These are phyloP conservation scores for Hypanus sabinus DNA, from an alignment of 2,113 vertebrate species.

Conservation along the genomic window DNA sequence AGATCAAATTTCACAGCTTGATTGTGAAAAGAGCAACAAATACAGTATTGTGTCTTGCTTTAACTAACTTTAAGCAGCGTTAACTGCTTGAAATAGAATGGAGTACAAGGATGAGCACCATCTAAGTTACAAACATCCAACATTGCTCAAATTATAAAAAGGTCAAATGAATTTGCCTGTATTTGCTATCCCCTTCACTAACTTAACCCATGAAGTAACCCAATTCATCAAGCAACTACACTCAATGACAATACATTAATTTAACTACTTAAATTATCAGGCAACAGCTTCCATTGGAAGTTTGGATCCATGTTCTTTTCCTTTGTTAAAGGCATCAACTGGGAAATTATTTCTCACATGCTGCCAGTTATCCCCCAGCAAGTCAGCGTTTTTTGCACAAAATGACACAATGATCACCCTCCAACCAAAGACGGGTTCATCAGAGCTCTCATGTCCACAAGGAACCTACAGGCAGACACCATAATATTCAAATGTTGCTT, in stretches of 20 bases:
- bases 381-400: neutral
- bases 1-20: neutral
- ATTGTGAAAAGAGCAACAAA: neutral
- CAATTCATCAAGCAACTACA: neutral
- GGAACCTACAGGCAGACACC: neutral
- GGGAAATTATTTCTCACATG: neutral
- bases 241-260: neutral
- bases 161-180: neutral
- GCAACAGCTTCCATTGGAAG: neutral
- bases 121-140: neutral
- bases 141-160: neutral
- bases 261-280: neutral
- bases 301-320: neutral
- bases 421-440: neutral
- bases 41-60: neutral
- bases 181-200: neutral
- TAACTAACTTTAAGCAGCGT: neutral
- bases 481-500: neutral
- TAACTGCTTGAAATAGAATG: slow-evolving; percentile 37
- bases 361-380: neutral
- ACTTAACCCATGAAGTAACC: neutral
- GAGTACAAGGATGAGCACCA: neutral
- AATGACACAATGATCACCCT: neutral
- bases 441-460: neutral
- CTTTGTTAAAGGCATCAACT: neutral